These are phyloP conservation scores for Luperina testacea DNA, from an alignment of 2,888 invertebrate genomes.

Conservation along the genomic window DNA sequence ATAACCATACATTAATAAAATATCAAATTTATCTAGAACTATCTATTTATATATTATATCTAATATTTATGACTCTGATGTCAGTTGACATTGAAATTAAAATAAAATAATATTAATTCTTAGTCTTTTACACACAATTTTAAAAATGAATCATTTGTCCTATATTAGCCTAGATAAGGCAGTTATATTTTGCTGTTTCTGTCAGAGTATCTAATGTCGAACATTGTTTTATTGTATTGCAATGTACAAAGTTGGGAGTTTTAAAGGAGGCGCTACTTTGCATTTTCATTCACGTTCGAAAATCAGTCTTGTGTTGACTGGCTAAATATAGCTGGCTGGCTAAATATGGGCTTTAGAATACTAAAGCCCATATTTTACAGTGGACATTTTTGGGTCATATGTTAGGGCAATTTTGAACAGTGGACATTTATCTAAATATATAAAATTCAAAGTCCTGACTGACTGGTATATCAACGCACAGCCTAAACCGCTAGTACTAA, in stretches of 20 bases:
- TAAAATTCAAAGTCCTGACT: too few species aligned
- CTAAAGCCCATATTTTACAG: background rate
- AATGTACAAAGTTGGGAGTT: background rate
- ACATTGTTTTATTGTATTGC: background rate
- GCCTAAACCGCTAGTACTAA: too few species aligned
- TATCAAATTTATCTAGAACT: slow-evolving; percentile 64
- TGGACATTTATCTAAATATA: background rate
- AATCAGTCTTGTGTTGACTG: background rate
- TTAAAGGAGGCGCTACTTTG: background rate
- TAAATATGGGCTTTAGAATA: too few species aligned
- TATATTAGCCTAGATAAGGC: slow-evolving; percentile 56
- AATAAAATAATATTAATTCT: slow-evolving; percentile 42
- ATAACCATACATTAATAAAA: slow-evolving; percentile 61
- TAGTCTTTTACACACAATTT: slow-evolving; percentile 15
- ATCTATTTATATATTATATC: slow-evolving; percentile 62
- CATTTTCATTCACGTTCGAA: background rate
- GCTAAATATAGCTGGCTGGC: too few species aligned
- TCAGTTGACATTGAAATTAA: slow-evolving; percentile 59
- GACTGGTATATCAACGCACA: too few species aligned
- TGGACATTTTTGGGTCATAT: background rate
- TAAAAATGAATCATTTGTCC: slow-evolving; percentile 16
- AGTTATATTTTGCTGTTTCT: slow-evolving; percentile 26
- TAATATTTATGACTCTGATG: slow-evolving; percentile 63
- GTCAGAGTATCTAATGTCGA: slow-evolving; percentile 4
- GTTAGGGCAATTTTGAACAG: background rate